Evolutionary conservation across 2,113 vertebrate species (phyloP), one percentile per base, ranked within the genome.

Genomic region (Lepus timidus): DNA sequence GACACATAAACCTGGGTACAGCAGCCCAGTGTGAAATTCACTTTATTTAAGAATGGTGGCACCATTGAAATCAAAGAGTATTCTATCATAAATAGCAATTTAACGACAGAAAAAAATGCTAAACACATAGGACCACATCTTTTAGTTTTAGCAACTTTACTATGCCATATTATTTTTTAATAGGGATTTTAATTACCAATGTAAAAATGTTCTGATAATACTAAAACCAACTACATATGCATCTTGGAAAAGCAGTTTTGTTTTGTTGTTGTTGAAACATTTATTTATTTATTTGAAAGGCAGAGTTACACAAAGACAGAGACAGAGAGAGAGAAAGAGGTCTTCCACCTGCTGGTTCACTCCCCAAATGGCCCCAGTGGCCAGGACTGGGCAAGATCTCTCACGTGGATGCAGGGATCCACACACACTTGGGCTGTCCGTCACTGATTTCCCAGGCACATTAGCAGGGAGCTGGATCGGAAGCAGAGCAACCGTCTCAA

Each of bases 1-100:
- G 97, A 97, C 91, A 96, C 49, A 49, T 83, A 93, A 93, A 76
- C 68, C 55, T 73, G 55, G 22, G 5, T 64, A 73, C 27, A 93
- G 88, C 31, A 73, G 31, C 33, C 68, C 19, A 84, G 0, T 49
- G 88, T 25, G 39, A 68, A 90, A 61, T 75, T 89, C 27, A 83
- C 58, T 20, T 76, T 62, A 58, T 55, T 62, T 90, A 31, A 23
- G 27, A 12, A 65, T 44, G 9, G 25, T 25, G 13, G 52, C 23
- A 67, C 39, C 13, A 81, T 23, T n/a, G 44, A 19, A 84, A 92
- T 65, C 29, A 87, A 95, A 82, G 33, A 9, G 3, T 75, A 62
- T 11, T 83, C 80, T n/a, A 78, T 33, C 33, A 75, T 51, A 87
- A 90, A 58, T 71, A 70, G 23, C 52, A 64, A 68, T 87, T 91